A percentile compares a stretch with the other conserved stretches of the same genome.
phyloP scores from a whole-genome alignment of 2,113 vertebrate species.

The Stictonetta naevosa region DNA sequence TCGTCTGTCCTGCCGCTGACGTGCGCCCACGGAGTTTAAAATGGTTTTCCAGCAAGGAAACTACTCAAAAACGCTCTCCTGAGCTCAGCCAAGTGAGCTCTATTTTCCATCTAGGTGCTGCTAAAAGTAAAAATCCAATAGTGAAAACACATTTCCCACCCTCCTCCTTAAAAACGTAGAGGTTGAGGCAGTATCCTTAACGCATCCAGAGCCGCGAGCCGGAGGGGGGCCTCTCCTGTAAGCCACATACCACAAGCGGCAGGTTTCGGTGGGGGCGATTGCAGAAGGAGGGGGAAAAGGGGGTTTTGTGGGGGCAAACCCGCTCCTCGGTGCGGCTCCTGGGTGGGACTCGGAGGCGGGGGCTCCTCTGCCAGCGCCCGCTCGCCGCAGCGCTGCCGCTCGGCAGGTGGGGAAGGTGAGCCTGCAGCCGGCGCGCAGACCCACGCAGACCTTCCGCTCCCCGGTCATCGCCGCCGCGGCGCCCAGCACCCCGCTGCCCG shows the following conservation, averaged over 20 bases:
- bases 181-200: neutral
- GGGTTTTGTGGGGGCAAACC: neutral
- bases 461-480: neutral
- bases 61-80: neutral
- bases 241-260: neutral
- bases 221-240: neutral
- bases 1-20: neutral
- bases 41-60: neutral
- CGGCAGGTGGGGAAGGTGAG: constrained; percentile 86
- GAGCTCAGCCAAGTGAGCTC: neutral
- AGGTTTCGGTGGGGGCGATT: neutral
- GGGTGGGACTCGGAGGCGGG: no score
- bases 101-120: neutral
- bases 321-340: neutral
- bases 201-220: neutral
- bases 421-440: constrained; percentile 80
- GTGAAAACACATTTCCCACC: neutral
- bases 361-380: neutral
- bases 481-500: fast-evolving
- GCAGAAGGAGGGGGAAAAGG: neutral
- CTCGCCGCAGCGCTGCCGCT: fast-evolving
- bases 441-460: constrained; percentile 62
- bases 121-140: neutral
- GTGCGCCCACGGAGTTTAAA: neutral
- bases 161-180: neutral